Conservation (phyloP, 2,797 vertebrate genomes). For the Cossypha dichroa region DNA sequence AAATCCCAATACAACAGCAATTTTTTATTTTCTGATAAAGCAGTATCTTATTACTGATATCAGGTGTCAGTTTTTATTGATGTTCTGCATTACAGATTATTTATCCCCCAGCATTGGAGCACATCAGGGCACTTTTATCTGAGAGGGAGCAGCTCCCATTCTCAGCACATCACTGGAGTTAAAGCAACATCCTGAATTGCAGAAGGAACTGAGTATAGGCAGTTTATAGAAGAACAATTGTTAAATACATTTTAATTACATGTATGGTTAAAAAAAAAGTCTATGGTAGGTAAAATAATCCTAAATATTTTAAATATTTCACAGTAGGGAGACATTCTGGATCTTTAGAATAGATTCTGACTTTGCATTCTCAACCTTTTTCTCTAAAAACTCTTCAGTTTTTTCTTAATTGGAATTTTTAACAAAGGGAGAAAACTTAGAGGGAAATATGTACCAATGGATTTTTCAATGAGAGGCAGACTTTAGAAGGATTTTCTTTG, state of each 20-base stretch:
- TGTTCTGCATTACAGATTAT: background rate
- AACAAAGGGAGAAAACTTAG: background rate
- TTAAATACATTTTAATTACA: background rate
- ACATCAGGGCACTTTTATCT: background rate
- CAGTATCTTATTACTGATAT: background rate
- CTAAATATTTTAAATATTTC: background rate
- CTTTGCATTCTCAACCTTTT: background rate
- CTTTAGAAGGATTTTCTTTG: background rate
- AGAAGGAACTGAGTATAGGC: background rate
- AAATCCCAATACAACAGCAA: background rate
- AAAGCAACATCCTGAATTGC: background rate
- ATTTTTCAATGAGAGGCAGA: conserved; percentile 5
- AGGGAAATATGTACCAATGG: background rate
- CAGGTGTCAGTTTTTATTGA: background rate
- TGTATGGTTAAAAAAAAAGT: background rate
- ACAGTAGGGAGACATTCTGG: background rate
- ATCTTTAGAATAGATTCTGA: background rate
- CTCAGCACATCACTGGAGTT: background rate
- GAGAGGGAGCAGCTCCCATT: background rate
- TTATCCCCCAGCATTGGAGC: background rate
- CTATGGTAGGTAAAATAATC: background rate
- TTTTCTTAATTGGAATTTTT: background rate
- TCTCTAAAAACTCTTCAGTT: background rate
- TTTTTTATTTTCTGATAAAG: background rate
- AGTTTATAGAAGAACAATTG: background rate